A percentile compares a stretch with the other conserved stretches of the same genome.
phyloP scores from a whole-genome alignment of 2,113 vertebrate species.

The Natator depressus region DNA sequence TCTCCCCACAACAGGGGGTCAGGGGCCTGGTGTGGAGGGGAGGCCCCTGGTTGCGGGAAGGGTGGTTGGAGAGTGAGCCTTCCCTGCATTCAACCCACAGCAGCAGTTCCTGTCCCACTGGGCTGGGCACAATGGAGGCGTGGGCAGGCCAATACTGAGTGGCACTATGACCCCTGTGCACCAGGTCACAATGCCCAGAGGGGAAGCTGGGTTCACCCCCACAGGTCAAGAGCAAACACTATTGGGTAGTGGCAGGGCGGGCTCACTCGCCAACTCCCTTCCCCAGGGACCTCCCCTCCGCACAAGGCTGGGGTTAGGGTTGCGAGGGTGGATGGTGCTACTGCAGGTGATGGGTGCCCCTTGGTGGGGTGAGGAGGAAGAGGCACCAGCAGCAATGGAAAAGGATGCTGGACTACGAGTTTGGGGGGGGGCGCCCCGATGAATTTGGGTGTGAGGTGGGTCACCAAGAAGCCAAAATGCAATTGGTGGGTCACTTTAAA shows the following conservation, averaged over 20 bases:
- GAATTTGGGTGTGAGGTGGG: not conserved
- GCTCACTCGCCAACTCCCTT: too few relatives aligned
- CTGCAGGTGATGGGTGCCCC: not conserved
- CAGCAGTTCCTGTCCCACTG: not conserved
- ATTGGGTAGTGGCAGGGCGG: too few relatives aligned
- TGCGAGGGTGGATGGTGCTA: too few relatives aligned
- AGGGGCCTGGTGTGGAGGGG: not conserved
- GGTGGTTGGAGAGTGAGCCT: not conserved
- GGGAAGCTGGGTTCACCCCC: not conserved
- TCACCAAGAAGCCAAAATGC: too few relatives aligned
- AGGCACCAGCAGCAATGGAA: not conserved
- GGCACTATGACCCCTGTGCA: not conserved
- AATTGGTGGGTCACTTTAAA: too few relatives aligned
- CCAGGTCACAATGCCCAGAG: not conserved
- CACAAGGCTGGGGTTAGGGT: too few relatives aligned
- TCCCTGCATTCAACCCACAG: not conserved
- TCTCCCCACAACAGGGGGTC: too few relatives aligned
- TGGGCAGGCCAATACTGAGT: not conserved
- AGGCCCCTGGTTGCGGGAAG: too few relatives aligned
- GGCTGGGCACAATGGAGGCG: not conserved
- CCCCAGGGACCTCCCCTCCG: too few relatives aligned
- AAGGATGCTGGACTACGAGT: not conserved
- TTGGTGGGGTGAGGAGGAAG: not conserved
- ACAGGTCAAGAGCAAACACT: too few relatives aligned
- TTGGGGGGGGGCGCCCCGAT: not conserved